Conservation (phyloP, 2,113 vertebrate genomes). For the Paraplagusia blochii region DNA sequence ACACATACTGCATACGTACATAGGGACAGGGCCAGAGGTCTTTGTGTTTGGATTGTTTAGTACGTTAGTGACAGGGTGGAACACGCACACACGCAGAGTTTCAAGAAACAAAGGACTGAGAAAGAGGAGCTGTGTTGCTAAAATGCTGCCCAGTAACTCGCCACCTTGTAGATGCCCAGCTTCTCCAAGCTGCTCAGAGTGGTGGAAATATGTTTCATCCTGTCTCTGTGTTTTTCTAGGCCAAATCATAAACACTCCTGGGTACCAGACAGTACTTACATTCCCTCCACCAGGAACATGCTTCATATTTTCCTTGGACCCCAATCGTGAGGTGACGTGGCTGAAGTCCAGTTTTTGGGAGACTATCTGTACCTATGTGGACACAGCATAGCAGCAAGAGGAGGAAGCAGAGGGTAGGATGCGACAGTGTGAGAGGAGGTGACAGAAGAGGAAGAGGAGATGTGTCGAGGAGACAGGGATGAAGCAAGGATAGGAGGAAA, state of each 20-base stretch:
- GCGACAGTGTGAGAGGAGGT: not conserved
- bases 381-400: constrained; percentile 81
- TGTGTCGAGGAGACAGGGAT: not conserved
- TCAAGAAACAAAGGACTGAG: constrained; percentile 18
- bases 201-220: not conserved
- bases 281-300: constrained; percentile 99
- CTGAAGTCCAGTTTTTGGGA: constrained; percentile 99
- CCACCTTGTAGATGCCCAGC: not conserved
- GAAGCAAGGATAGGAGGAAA: constrained; percentile 3
- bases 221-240: not conserved
- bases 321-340: constrained; percentile 97
- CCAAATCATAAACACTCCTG: not conserved
- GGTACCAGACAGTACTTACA: constrained; percentile 85
- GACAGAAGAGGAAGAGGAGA: not conserved
- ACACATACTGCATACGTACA: not conserved
- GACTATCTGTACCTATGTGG: constrained; percentile 94
- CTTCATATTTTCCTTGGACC: constrained; percentile 99
- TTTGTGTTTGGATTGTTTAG: constrained; percentile 36
- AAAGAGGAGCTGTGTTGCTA: constrained; percentile 31
- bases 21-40: not conserved
- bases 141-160: constrained; percentile 38
- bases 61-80: constrained; percentile 56
- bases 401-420: constrained; percentile 27
- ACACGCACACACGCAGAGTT: constrained; percentile 31
- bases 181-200: not conserved